Evolutionary conservation across 2,113 vertebrate species (phyloP), one percentile per base, ranked within the genome.

Genomic region (Rhadina sibilatrix): DNA sequence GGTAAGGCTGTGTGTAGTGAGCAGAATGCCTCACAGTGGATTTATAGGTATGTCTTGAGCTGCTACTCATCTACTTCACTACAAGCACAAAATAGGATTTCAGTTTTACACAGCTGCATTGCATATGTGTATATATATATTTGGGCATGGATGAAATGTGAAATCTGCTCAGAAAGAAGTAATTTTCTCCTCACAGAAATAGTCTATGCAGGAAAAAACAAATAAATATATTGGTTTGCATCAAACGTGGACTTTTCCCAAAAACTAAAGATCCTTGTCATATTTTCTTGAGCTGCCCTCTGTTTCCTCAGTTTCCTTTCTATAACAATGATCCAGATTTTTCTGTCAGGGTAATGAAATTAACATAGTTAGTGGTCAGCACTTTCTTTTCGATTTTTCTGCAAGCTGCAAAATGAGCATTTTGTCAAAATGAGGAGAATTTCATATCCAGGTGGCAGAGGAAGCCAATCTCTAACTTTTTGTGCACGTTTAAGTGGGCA

Each of bases 351-450:
- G 33, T 79, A 93, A 87, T 97, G 93, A 90, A 31, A 83, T 28
- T 94, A 81, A 70, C 13, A 20, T 80, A 83, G 35, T 78, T 94
- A 92, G 85, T 63, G 69, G 83, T 94, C 95, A 95, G 90, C 77
- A 83, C 40, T 96, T 97, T 91, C 57, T 83, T 66, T 91, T 68
- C 74, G 59, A 37, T 83, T 81, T 74, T 91, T 92, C 59, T 92
- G 79, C 64, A 93, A 94, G 40, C 37, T 95, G 49, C 60, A 91
- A 93, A 96, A 95, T 69, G n/a, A 96, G 19, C 30, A 75, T 83
- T 95, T 96, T 85, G 81, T 97, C 95, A 96, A 96, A 97, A 95
- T 81, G 53, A 69, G 90, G 38, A 80, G 57, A 76, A 80, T 35
- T 94, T 96, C 86, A 68, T 89, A 42, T 91, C 95, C 66, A 60